These are phyloP conservation scores for Pachycephus smyrnensis DNA, from an alignment of 2,888 invertebrate genomes.

Conservation along the genomic window DNA sequence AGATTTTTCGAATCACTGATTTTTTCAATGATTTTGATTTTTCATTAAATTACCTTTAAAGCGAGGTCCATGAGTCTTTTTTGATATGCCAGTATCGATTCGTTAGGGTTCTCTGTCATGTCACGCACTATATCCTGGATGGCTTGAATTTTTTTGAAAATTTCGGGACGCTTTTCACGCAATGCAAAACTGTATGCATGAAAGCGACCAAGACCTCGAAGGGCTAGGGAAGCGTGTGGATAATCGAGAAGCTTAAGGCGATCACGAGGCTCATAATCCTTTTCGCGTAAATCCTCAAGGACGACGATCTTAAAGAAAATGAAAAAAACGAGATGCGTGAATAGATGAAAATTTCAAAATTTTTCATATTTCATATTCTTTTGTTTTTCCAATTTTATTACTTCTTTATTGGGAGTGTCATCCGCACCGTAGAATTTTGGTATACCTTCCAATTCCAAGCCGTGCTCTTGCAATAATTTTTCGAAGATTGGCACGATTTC, in stretches of 20 bases:
- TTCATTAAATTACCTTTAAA: no score
- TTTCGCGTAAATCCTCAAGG: constrained; percentile 32
- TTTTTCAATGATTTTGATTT: no score
- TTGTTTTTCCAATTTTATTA: constrained; percentile 9
- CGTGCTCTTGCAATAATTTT: constrained; percentile 13
- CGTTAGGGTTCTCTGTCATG: no score
- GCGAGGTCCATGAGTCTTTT: constrained; percentile 26
- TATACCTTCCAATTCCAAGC: constrained; percentile 10
- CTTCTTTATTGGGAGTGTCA: constrained; percentile 24
- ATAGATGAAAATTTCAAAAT: no score
- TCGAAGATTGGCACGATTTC: constrained; percentile 28
- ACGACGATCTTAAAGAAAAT: constrained; percentile 31
- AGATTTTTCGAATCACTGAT: no score
- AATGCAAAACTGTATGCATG: constrained; percentile 40
- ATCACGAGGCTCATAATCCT: no score
- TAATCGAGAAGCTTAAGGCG: constrained; percentile 32
- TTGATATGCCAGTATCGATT: constrained; percentile 4
- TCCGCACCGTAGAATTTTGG: constrained; percentile 23
- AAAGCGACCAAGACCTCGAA: constrained; percentile 33
- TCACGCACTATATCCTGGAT: constrained; percentile 22
- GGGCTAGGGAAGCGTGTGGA: constrained; percentile 29
- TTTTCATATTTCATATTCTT: no score
- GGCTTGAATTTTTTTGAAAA: constrained; percentile 27
- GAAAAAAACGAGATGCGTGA: not conserved
- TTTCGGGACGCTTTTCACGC: constrained; percentile 31